Conservation (phyloP, 2,113 vertebrate species). For the Sula dactylatra region DNA sequence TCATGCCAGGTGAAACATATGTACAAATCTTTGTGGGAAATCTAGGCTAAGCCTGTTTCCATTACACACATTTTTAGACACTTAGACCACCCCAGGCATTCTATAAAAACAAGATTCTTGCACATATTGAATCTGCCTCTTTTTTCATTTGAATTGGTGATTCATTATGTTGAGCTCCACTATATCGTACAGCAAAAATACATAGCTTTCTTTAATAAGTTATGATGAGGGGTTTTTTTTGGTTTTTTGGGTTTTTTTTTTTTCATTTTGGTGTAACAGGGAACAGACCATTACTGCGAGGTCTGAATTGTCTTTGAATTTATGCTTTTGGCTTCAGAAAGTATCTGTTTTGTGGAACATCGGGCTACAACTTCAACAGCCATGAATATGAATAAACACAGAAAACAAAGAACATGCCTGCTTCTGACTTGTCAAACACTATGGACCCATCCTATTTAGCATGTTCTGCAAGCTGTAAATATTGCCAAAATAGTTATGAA, state of each 20-base stretch:
- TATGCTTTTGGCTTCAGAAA: neutral
- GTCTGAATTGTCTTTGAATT: neutral
- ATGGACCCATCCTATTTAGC: neutral
- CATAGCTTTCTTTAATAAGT: neutral
- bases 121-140: neutral
- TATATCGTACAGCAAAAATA: neutral
- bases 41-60: neutral
- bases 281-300: neutral
- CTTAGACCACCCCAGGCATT: neutral
- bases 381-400: neutral
- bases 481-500: neutral
- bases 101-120: neutral
- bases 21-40: constrained; percentile 10
- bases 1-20: neutral
- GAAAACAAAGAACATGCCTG: neutral
- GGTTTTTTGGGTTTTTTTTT: neutral
- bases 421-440: neutral
- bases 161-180: neutral
- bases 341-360: neutral
- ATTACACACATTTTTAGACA: constrained; percentile 20
- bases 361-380: neutral
- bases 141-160: neutral
- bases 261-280: neutral
- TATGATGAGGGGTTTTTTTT: neutral
- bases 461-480: neutral